A percentile compares a stretch with the other conserved stretches of the same genome.
Evolutionary conservation across 1,140 invertebrate genomes (phyloP).

Genomic region (Ostrea denselamellosa): DNA sequence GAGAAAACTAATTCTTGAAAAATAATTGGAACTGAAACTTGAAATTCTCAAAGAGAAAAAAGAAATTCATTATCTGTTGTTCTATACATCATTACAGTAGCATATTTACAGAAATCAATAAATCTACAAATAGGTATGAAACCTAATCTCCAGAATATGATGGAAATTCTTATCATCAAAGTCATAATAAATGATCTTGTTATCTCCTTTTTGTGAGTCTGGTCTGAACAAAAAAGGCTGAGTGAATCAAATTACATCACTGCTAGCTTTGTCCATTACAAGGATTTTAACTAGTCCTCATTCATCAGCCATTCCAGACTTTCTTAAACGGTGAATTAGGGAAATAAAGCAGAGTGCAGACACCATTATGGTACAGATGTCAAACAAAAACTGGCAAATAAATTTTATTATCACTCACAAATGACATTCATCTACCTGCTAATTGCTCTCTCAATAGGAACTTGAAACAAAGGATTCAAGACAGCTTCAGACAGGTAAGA

Average conservation of each 20-base stretch:
- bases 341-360: not conserved
- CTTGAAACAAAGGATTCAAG: not conserved
- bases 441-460: not conserved
- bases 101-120: slow-evolving; percentile 13
- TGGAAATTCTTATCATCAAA: slow-evolving; percentile 22
- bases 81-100: not conserved
- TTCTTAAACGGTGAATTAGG: slow-evolving; percentile 5
- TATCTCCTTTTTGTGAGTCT: slow-evolving; percentile 25
- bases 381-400: not conserved
- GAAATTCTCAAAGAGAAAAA: not conserved
- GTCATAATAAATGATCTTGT: slow-evolving; percentile 20
- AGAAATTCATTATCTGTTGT: not conserved
- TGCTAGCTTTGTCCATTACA: not conserved
- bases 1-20: not conserved
- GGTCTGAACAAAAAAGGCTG: not conserved
- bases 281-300: not conserved
- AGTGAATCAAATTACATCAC: slow-evolving; percentile 18
- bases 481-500: not conserved
- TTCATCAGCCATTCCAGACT: not conserved
- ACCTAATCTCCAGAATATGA: not conserved
- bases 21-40: slow-evolving; percentile 11
- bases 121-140: not conserved
- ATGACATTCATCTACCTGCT: slow-evolving; percentile 11
- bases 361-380: not conserved
- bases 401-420: slow-evolving; percentile 27